These are phyloP conservation scores for Pelodiscus sinensis DNA, from an alignment of 2,113 vertebrate genomes.

Conservation along the genomic window DNA sequence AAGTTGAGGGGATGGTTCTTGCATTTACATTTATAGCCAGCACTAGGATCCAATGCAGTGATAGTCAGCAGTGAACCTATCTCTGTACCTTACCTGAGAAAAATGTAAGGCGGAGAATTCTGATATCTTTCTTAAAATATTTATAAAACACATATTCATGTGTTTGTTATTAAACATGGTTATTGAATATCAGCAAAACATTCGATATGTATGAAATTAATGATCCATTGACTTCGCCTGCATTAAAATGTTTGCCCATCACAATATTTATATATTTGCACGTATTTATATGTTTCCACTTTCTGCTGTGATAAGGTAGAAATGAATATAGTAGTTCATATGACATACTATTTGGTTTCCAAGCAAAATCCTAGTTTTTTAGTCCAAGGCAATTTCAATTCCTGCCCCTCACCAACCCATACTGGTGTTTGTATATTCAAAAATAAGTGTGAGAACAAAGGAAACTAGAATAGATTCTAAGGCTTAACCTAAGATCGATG, in stretches of 20 bases:
- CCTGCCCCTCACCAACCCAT: neutral
- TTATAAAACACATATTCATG: neutral
- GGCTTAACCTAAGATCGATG: neutral
- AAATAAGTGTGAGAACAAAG: neutral
- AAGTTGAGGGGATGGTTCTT: neutral
- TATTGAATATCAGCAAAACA: neutral
- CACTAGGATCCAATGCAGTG: neutral
- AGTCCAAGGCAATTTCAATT: neutral
- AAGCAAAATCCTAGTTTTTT: neutral
- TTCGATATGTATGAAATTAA: neutral
- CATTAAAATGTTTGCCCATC: neutral
- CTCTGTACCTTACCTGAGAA: neutral
- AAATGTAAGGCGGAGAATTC: neutral
- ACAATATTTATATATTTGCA: neutral
- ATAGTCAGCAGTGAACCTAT: neutral
- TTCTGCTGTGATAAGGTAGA: neutral
- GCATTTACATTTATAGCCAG: neutral
- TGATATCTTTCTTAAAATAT: neutral
- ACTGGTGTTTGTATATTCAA: neutral
- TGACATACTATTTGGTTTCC: neutral
- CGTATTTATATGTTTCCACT: neutral
- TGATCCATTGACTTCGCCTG: neutral
- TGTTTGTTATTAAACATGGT: neutral
- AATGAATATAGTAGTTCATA: neutral
- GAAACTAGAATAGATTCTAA: neutral